A percentile compares a stretch with the other conserved stretches of the same genome.
Evolutionary conservation across 2,113 vertebrate genomes (phyloP).

Genomic region (Spermophilus dauricus): DNA sequence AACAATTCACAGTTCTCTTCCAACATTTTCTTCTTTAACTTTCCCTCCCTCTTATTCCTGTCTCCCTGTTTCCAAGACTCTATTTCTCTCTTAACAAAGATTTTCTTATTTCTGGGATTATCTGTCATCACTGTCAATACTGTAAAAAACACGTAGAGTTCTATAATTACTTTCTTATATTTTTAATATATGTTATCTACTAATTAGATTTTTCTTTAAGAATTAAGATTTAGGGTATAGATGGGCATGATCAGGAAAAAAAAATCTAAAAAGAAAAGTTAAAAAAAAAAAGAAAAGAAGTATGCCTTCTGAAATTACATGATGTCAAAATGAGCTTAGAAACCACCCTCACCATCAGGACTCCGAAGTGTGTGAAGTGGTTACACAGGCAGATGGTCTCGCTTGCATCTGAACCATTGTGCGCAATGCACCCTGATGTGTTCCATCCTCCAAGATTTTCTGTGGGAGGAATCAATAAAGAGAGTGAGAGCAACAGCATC

Average conservation of each 20-base stretch:
- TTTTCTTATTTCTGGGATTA: neutral
- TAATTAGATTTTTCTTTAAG: neutral
- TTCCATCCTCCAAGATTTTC: conserved; percentile 95
- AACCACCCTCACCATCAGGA: conserved; percentile 94
- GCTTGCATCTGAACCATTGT: conserved; percentile 87
- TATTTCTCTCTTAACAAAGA: conserved; percentile 22
- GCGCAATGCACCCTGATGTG: conserved; percentile 88
- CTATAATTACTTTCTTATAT: neutral
- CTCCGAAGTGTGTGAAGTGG: conserved; percentile 97
- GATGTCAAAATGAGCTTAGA: neutral
- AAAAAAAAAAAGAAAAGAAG: neutral
- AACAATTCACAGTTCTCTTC: neutral
- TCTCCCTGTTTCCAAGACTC: neutral
- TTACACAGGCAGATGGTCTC: conserved; percentile 94
- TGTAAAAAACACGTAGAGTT: neutral
- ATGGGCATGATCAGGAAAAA: neutral
- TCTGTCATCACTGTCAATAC: neutral
- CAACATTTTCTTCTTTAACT: neutral
- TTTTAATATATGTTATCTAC: conserved; percentile 1
- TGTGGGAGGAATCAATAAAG: conserved; percentile 82
- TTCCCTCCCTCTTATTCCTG: neutral
- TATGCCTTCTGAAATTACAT: neutral
- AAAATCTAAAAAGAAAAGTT: neutral
- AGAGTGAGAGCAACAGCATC: neutral
- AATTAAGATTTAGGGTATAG: conserved; percentile 32